phyloP scores from a whole-genome alignment of 2,113 vertebrate genomes.

The Anguilla rostrata region DNA sequence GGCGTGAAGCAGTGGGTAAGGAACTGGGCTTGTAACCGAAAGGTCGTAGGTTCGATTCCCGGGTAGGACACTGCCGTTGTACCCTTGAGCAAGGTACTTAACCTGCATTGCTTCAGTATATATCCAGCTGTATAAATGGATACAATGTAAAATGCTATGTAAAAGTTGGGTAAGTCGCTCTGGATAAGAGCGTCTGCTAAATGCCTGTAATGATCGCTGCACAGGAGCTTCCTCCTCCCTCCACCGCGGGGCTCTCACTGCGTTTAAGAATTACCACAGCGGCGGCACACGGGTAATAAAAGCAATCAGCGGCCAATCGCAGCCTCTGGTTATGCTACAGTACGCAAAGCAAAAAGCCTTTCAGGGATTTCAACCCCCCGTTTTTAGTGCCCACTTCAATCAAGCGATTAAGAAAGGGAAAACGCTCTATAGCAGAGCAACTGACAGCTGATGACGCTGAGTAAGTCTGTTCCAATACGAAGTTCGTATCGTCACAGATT shows the following conservation, averaged over 20 bases:
- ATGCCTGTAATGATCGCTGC: no score
- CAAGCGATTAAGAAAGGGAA: conserved; percentile 47
- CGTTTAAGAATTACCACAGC: conserved; percentile 48
- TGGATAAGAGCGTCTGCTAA: no score
- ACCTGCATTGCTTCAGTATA: no score
- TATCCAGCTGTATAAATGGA: no score
- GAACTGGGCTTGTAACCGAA: no score
- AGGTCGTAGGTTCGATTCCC: no score
- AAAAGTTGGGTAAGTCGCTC: no score
- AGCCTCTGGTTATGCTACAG: conserved; percentile 48
- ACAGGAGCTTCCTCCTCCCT: conserved; percentile 22
- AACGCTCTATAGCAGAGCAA: conserved; percentile 50
- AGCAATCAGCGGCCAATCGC: conserved; percentile 66
- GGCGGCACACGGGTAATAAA: conserved; percentile 55
- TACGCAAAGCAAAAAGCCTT: conserved; percentile 47
- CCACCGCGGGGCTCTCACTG: conserved; percentile 13
- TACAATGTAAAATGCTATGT: no score
- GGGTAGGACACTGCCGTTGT: no score
- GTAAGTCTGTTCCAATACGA: conserved; percentile 24
- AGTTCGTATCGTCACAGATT: neutral
- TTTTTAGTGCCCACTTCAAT: conserved; percentile 55
- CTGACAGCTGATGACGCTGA: conserved; percentile 50
- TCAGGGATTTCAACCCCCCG: conserved; percentile 50
- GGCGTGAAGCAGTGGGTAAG: no score
- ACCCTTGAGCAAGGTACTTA: no score